Conservation (phyloP, 2,797 vertebrate genomes). For the Sebastes melanostomus region DNA sequence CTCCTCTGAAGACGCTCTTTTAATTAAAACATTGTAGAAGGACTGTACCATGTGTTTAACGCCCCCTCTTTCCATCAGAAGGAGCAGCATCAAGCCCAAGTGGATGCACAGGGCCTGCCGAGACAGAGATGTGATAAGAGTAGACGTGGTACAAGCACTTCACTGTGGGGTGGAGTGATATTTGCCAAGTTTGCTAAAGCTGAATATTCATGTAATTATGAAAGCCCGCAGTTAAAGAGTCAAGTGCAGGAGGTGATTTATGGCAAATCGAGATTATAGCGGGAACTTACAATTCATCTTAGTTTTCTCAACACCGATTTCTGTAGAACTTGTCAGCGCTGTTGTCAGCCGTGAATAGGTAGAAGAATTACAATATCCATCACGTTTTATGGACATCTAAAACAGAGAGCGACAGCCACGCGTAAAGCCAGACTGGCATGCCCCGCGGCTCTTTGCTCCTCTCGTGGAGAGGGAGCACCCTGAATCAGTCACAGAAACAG, state of each 20-base stretch:
- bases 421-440: slow-evolving; percentile 15
- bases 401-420: slow-evolving; percentile 14
- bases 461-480: not conserved
- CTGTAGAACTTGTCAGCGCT: slow-evolving; percentile 15
- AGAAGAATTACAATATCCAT: slow-evolving; percentile 24
- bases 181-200: not conserved
- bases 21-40: slow-evolving; percentile 77
- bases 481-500: slow-evolving; percentile 8
- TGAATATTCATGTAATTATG: not conserved
- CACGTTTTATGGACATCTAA: slow-evolving; percentile 42
- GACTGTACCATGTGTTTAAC: slow-evolving; percentile 46
- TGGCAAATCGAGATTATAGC: not conserved
- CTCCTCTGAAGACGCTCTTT: slow-evolving; percentile 67
- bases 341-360: slow-evolving; percentile 11
- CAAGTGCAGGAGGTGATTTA: not conserved
- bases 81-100: slow-evolving; percentile 33
- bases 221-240: not conserved
- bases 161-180: slow-evolving; percentile 53
- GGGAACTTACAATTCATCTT: not conserved
- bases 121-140: slow-evolving; percentile 70
- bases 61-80: slow-evolving; percentile 26
- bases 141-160: slow-evolving; percentile 70
- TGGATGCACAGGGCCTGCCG: slow-evolving; percentile 49
- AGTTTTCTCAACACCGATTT: slow-evolving; percentile 15
- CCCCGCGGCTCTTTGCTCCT: slow-evolving; percentile 17